Conservation (phyloP, 1,140 invertebrate genomes). For the Chymomyza costata region DNA sequence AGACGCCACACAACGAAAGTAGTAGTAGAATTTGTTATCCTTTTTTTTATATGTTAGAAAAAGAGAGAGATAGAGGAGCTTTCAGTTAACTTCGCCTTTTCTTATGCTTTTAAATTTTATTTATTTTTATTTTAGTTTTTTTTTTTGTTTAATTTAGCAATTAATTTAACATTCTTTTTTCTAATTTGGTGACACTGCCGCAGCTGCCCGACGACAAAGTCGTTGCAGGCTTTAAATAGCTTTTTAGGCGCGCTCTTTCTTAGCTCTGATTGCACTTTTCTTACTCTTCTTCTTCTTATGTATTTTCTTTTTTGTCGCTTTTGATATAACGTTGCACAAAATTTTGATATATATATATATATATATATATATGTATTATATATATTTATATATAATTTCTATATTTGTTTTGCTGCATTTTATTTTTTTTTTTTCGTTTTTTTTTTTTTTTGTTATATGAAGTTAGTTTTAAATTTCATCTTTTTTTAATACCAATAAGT, state of each 20-base stretch:
- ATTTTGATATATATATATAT: conserved; percentile 52
- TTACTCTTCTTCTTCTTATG: conserved; percentile 22
- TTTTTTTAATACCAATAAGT: conserved; percentile 43
- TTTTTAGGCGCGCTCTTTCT: conserved; percentile 5
- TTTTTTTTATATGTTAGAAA: neutral
- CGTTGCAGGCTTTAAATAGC: conserved; percentile 6
- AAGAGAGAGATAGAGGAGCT: conserved; percentile 18
- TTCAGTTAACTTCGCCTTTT: neutral
- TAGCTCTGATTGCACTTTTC: conserved; percentile 17
- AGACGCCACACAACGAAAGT: conserved; percentile 65
- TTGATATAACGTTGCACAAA: conserved; percentile 70
- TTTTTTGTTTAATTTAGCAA: conserved; percentile 33
- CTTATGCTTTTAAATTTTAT: conserved; percentile 5
- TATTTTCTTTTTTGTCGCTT: conserved; percentile 33
- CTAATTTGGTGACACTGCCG: conserved; percentile 19
- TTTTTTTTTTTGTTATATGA: conserved; percentile 13
- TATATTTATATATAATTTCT: conserved; percentile 17
- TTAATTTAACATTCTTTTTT: conserved; percentile 28
- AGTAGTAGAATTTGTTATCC: conserved; percentile 25
- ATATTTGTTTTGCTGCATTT: conserved; percentile 38
- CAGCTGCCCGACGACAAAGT: conserved; percentile 15
- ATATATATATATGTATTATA: conserved; percentile 26
- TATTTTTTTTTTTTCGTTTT: conserved; percentile 43
- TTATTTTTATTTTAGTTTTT: conserved; percentile 19
- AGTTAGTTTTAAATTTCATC: conserved; percentile 7